Conservation (phyloP, 1,140 invertebrate species). For the Bombus superbus region DNA sequence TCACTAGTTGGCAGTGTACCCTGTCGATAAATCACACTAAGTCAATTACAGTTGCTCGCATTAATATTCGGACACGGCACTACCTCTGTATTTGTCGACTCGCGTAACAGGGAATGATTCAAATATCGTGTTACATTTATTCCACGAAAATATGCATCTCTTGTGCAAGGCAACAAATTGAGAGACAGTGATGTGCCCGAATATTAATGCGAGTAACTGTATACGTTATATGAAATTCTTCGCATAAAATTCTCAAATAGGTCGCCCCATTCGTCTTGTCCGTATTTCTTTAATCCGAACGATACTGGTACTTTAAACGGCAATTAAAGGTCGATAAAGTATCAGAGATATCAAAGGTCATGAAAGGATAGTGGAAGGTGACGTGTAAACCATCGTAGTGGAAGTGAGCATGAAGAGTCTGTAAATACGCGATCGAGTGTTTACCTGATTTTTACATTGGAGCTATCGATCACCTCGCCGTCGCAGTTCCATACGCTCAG, state of each 20-base stretch:
- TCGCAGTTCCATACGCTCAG: constrained; percentile 93
- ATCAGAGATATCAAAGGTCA: background rate
- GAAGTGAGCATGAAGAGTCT: constrained; percentile 10
- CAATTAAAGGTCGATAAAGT: background rate
- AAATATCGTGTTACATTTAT: too few relatives aligned
- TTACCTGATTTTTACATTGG: constrained; percentile 88
- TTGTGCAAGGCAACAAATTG: too few relatives aligned
- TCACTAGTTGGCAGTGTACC: constrained; percentile 84
- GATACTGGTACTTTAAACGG: background rate
- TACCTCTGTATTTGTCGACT: too few relatives aligned
- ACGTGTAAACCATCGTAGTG: background rate
- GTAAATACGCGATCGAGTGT: background rate
- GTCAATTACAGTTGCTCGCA: background rate
- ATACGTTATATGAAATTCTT: too few relatives aligned
- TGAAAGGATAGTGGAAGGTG: background rate
- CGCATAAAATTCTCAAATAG: too few relatives aligned
- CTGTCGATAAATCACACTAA: constrained; percentile 70
- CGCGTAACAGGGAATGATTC: too few relatives aligned
- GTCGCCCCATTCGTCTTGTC: too few relatives aligned
- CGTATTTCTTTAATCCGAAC: too few relatives aligned
- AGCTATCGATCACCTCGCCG: constrained; percentile 89
- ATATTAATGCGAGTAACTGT: too few relatives aligned
- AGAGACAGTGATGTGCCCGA: too few relatives aligned
- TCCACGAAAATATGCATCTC: too few relatives aligned
- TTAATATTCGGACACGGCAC: too few relatives aligned